Percentiles rank a stretch among this genome's conserved stretches.
These are phyloP conservation scores for Acanthurus leucopareius DNA, from an alignment of 2,797 vertebrate genomes.

Conservation along the genomic window DNA sequence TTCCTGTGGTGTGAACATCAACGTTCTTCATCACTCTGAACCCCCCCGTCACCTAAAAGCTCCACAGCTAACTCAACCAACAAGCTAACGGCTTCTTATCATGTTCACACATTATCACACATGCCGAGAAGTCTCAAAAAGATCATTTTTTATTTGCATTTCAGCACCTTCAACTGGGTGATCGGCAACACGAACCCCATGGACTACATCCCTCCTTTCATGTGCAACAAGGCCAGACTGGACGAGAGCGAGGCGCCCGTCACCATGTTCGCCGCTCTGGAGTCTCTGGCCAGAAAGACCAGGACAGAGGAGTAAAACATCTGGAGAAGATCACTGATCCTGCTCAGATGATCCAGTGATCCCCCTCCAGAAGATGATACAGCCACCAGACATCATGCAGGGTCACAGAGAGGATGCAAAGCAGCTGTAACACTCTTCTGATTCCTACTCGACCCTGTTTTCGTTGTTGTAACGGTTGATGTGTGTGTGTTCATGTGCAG, in stretches of 20 bases:
- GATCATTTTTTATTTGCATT: neutral
- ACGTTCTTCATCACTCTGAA: too few relatives aligned
- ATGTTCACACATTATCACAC: too few relatives aligned
- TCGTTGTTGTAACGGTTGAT: neutral
- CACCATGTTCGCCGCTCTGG: slow-evolving; percentile 59
- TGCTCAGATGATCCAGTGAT: too few relatives aligned
- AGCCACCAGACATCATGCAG: neutral
- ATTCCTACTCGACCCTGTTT: neutral
- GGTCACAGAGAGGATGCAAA: neutral
- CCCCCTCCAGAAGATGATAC: too few relatives aligned
- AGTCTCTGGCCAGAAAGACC: slow-evolving; percentile 50
- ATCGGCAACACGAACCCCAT: slow-evolving; percentile 54
- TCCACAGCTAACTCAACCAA: too few relatives aligned
- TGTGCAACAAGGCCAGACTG: slow-evolving; percentile 53
- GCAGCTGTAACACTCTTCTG: neutral
- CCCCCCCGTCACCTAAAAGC: too few relatives aligned
- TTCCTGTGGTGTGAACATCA: too few relatives aligned
- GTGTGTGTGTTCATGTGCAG: too few relatives aligned
- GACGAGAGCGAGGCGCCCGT: slow-evolving; percentile 45
- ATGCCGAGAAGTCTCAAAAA: too few relatives aligned
- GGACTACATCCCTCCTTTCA: slow-evolving; percentile 56
- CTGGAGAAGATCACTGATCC: too few relatives aligned
- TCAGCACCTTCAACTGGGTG: slow-evolving; percentile 73
- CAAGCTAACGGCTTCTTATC: too few relatives aligned
- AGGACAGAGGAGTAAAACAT: slow-evolving; percentile 28